Base-by-base conservation (phyloP, 1,140 invertebrate genomes). In the Drosophila ambigua region DNA sequence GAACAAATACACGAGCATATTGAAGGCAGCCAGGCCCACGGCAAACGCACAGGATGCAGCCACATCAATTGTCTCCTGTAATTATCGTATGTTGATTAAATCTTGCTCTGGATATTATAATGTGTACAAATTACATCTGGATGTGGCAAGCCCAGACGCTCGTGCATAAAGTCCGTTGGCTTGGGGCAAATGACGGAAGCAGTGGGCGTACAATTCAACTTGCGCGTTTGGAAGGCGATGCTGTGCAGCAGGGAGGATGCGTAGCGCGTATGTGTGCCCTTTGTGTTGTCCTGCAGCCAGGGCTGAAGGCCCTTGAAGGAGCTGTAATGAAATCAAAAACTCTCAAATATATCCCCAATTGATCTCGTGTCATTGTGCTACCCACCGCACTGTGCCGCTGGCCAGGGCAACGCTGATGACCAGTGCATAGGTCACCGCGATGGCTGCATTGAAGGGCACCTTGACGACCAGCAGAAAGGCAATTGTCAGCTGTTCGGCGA, bases 31-130 rank as follows among this genome's bases (percentile, higher is more conserved):
- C 55, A 97, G 94, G 8, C 95, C 96, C 5, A 96, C 92, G 1
- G 96, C 95, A 87, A 98, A 98, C 0, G 95, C 96, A 66, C 97
- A 95, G 0, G 95, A 96, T n/a, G 98, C 94, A 0, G 96, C 94
- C 49, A 98, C 94, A 93, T 94, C 81, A 92, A 94, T 59, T 63
- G 87, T 72, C 93, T 92, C 91, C 93, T 93, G n/a, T 1, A 43
- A 13, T 15, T 3, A 24, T 23, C 5, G 9, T 5, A 44, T 5
- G 23, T 43, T 13, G 4, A n/a, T 5, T 9, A 13, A 8, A 20
- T 23, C 4, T 92, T 68, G 8, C 3, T 13, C 1, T 5, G 11
- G 4, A 39, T 39, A 13, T n/a, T 9, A 15, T 2, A 91, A 80
- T 84, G 4, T 5, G 11, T 20, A 92, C 90, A 62, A 44, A 92